Conservation (phyloP, 2,797 vertebrate genomes). For the Phyllotis vaccarum region DNA sequence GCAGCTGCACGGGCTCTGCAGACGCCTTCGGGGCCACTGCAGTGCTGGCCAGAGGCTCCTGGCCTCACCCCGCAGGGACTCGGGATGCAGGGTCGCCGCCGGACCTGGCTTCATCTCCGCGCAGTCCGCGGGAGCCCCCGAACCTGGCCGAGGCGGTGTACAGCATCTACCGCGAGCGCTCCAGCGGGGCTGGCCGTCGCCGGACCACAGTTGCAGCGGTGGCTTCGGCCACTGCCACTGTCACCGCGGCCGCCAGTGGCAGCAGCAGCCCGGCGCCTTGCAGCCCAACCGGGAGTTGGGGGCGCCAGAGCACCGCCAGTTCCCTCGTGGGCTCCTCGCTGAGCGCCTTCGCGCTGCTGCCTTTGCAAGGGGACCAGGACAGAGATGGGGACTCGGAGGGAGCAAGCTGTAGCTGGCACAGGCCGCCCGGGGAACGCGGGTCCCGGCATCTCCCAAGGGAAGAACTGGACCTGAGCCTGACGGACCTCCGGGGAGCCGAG, state of each 20-base stretch:
- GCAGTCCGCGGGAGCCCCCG: constrained; percentile 77
- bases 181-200: constrained; percentile 66
- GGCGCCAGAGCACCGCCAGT: constrained; percentile 87
- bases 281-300: constrained; percentile 85
- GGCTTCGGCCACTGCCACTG: constrained; percentile 71
- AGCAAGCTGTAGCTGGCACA: constrained; percentile 81
- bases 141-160: constrained; percentile 94
- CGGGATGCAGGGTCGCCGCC: constrained; percentile 79
- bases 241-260: constrained; percentile 49
- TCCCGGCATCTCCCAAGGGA: constrained; percentile 83
- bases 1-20: constrained; percentile 79
- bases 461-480: constrained; percentile 86
- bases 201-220: constrained; percentile 29
- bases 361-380: constrained; percentile 91
- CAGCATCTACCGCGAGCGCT: constrained; percentile 94
- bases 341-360: constrained; percentile 95
- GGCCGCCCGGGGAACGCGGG: constrained; percentile 78
- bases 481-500: constrained; percentile 79
- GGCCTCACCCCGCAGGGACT: constrained; percentile 89
- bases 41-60: constrained; percentile 90
- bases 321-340: constrained; percentile 95
- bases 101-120: constrained; percentile 79
- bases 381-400: constrained; percentile 54
- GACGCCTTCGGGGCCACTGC: constrained; percentile 86
- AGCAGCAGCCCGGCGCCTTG: constrained; percentile 81